These are phyloP conservation scores for Anastrepha obliqua DNA, from an alignment of 1,140 invertebrate genomes.

Conservation along the genomic window DNA sequence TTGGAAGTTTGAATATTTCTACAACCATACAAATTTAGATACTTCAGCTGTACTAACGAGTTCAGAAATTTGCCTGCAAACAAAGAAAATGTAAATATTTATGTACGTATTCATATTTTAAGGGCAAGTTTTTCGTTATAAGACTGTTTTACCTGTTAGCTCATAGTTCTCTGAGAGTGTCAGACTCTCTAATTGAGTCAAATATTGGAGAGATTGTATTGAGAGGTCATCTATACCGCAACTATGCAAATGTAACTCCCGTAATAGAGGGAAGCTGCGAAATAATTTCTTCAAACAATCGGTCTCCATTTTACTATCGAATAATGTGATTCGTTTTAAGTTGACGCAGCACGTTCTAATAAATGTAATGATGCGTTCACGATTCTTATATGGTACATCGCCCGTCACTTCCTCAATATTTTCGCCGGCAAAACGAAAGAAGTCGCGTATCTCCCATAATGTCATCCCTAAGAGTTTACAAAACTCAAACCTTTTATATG, in stretches of 20 bases:
- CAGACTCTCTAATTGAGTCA: background rate
- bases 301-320: background rate
- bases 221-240: background rate
- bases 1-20: background rate
- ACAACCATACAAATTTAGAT: background rate
- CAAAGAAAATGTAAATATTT: background rate
- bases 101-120: background rate
- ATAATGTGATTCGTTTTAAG: slow-evolving; percentile 55
- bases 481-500: slow-evolving; percentile 3
- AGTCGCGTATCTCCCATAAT: slow-evolving; percentile 64
- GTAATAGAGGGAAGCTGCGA: background rate
- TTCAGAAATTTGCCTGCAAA: background rate
- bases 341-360: slow-evolving; percentile 59
- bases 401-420: slow-evolving; percentile 58
- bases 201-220: background rate
- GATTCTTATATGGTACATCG: slow-evolving; percentile 36
- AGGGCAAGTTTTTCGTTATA: background rate
- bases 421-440: slow-evolving; percentile 61
- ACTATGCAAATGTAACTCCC: slow-evolving; percentile 23
- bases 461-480: slow-evolving; percentile 58
- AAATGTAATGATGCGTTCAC: slow-evolving; percentile 60
- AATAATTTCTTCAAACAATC: slow-evolving; percentile 57
- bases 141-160: background rate
- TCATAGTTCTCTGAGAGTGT: background rate
- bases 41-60: background rate